Evolutionary conservation across 2,888 invertebrate species (phyloP).

Genomic region (Elegia similella): DNA sequence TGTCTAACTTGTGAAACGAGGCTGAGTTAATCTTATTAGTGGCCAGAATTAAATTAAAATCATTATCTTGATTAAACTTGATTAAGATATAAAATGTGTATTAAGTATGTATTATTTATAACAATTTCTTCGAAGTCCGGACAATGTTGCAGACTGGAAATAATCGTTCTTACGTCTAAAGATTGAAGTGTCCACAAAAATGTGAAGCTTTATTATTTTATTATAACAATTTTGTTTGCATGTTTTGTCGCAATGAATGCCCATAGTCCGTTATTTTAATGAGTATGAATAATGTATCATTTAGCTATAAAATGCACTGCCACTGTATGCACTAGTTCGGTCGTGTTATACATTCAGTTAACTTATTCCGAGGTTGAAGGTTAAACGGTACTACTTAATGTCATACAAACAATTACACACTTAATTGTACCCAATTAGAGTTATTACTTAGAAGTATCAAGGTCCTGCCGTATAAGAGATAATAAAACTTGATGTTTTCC

Average conservation of each 20-base stretch:
- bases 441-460: background rate
- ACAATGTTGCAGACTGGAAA: background rate
- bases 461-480: background rate
- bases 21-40: background rate
- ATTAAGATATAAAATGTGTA: no score
- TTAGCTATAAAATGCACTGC: background rate
- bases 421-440: background rate
- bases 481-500: background rate
- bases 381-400: constrained; percentile 13
- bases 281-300: background rate
- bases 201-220: background rate
- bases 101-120: no score
- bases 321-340: constrained; percentile 3
- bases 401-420: background rate
- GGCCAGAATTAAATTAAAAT: background rate
- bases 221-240: background rate
- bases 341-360: background rate
- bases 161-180: background rate
- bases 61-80: no score
- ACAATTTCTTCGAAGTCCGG: no score
- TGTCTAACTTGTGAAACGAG: background rate
- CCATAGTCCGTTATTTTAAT: background rate
- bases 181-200: background rate
- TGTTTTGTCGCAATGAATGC: background rate
- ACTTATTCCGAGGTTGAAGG: background rate